Evolutionary conservation across 2,888 invertebrate species (phyloP).

Genomic region (Parnassius orleans): DNA sequence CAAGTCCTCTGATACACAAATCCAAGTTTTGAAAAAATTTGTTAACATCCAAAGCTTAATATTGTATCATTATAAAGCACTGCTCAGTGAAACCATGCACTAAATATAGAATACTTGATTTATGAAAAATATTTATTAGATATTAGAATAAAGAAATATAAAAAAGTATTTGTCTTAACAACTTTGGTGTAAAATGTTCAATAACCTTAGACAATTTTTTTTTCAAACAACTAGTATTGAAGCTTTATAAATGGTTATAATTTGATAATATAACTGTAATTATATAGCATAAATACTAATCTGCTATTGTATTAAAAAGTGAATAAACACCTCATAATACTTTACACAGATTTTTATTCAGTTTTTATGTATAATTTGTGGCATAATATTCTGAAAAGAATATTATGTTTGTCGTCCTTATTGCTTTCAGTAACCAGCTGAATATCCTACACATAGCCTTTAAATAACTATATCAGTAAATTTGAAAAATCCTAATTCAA

Average conservation of each 20-base stretch:
- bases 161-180: constrained; percentile 36
- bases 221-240: constrained; percentile 27
- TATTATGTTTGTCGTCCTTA: constrained; percentile 5
- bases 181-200: constrained; percentile 34
- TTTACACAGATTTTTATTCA: constrained; percentile 22
- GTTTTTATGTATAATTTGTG: constrained; percentile 16
- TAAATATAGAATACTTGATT: constrained; percentile 45
- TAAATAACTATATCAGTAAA: constrained; percentile 40
- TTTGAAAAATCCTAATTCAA: constrained; percentile 41
- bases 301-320: constrained; percentile 22
- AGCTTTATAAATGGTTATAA: constrained; percentile 19
- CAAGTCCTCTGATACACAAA: constrained; percentile 45
- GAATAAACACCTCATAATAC: constrained; percentile 18
- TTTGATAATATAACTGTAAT: constrained; percentile 1
- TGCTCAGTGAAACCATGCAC: constrained; percentile 49
- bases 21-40: constrained; percentile 46
- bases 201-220: constrained; percentile 25
- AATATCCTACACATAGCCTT: constrained; percentile 5
- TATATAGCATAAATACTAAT: constrained; percentile 15
- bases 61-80: constrained; percentile 42
- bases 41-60: constrained; percentile 63
- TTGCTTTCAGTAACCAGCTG: constrained; percentile 18
- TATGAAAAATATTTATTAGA: constrained; percentile 48
- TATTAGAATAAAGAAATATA: constrained; percentile 41
- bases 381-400: constrained; percentile 1